Evolutionary conservation across 2,888 invertebrate species (phyloP).

Genomic region (Tetragonisca angustula): DNA sequence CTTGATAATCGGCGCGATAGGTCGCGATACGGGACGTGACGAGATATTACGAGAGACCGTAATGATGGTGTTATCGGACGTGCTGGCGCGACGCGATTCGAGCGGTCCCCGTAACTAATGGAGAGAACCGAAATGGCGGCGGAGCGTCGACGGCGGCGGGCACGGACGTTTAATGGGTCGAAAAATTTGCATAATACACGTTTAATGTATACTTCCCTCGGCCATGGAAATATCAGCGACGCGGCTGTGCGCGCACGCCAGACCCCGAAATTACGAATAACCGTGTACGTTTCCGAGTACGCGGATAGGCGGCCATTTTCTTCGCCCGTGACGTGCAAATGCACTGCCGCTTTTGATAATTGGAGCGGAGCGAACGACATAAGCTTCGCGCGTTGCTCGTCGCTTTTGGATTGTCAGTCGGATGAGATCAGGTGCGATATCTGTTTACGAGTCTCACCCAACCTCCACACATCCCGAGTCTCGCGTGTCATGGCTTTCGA

Average conservation of each 20-base stretch:
- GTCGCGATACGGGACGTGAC: conserved; percentile 16
- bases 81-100: conserved; percentile 30
- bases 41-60: conserved; percentile 38
- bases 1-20: conserved; percentile 16
- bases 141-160: conserved; percentile 16
- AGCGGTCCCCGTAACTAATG: conserved; percentile 49
- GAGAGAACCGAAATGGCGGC: conserved; percentile 48
- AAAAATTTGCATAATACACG: conserved; percentile 59
- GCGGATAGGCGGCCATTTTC: neutral
- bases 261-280: conserved; percentile 34
- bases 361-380: conserved; percentile 6
- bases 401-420: neutral
- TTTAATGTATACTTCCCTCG: conserved; percentile 40
- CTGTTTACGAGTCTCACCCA: no score
- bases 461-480: no score
- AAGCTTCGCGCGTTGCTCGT: neutral
- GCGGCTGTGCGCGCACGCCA: neutral
- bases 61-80: conserved; percentile 44
- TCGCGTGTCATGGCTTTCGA: no score
- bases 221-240: conserved; percentile 29
- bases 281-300: neutral
- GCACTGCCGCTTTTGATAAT: conserved; percentile 9
- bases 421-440: no score
- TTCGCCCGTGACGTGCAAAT: conserved; percentile 1
- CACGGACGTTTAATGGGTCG: conserved; percentile 57